Conservation (phyloP, 2,113 vertebrate species). For the Mobula birostris region DNA sequence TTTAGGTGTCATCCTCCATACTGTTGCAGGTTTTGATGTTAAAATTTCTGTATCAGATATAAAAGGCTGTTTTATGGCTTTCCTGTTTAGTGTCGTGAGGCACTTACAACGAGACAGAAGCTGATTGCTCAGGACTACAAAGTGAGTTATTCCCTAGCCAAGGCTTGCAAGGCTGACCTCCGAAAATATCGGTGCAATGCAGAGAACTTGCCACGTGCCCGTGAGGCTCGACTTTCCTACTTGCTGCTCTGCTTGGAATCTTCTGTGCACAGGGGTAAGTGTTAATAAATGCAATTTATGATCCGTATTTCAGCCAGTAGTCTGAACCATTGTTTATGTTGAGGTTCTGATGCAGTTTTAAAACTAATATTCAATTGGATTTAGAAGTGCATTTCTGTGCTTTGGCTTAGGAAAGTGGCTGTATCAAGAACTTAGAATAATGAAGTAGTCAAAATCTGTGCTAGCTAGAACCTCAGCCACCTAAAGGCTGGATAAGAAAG, state of each 20-base stretch:
- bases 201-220: conserved; percentile 82
- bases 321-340: not conserved
- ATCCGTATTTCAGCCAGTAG: not conserved
- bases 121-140: conserved; percentile 94
- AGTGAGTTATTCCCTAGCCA: conserved; percentile 90
- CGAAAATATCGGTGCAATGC: conserved; percentile 87
- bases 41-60: too few species aligned
- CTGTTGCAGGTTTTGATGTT: not conserved
- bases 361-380: not conserved
- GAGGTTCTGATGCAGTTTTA: not conserved
- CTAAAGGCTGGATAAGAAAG: not conserved
- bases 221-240: conserved; percentile 91
- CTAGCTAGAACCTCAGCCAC: not conserved
- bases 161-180: conserved; percentile 88
- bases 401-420: not conserved
- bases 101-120: conserved; percentile 87
- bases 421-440: not conserved
- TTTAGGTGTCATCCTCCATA: not conserved
- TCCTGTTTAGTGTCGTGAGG: conserved; percentile 77
- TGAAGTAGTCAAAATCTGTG: not conserved
- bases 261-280: conserved; percentile 80
- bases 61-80: not conserved
- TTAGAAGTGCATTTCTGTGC: not conserved
- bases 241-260: conserved; percentile 89
- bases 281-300: not conserved